Percentiles rank a stretch among this genome's conserved stretches.
phyloP scores from a whole-genome alignment of 2,113 vertebrate species.

The pig (Sus scrofa) region DNA sequence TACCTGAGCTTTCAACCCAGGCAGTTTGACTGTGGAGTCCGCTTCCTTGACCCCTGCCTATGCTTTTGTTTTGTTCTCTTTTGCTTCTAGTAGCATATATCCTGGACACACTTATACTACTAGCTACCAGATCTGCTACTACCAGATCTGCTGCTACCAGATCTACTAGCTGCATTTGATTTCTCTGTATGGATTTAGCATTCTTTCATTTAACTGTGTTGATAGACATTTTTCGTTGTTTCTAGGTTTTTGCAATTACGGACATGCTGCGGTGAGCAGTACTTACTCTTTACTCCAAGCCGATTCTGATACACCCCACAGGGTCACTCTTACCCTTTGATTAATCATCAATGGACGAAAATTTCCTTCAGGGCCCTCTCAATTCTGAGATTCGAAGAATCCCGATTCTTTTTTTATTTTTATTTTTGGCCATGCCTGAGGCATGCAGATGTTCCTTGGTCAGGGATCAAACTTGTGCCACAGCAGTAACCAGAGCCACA shows the following conservation, averaged over 20 bases:
- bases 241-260: not conserved
- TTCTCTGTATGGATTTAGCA: not conserved
- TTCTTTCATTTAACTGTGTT: not conserved
- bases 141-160: not conserved
- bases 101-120: not conserved
- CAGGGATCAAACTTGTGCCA: too few relatives aligned
- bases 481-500: too few relatives aligned
- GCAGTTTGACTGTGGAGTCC: not conserved
- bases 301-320: not conserved
- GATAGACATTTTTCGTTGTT: not conserved
- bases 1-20: not conserved
- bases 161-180: not conserved
- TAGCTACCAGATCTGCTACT: too few relatives aligned
- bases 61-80: not conserved
- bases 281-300: not conserved
- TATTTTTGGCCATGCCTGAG: too few relatives aligned
- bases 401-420: too few relatives aligned
- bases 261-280: not conserved
- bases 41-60: not conserved
- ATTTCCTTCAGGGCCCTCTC: not conserved
- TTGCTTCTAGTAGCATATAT: not conserved
- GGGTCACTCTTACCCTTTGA: not conserved
- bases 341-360: not conserved
- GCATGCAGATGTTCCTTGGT: too few relatives aligned
- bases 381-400: not conserved